These are phyloP conservation scores for Rhagonycha lutea DNA, from an alignment of 2,888 invertebrate species.

Conservation along the genomic window DNA sequence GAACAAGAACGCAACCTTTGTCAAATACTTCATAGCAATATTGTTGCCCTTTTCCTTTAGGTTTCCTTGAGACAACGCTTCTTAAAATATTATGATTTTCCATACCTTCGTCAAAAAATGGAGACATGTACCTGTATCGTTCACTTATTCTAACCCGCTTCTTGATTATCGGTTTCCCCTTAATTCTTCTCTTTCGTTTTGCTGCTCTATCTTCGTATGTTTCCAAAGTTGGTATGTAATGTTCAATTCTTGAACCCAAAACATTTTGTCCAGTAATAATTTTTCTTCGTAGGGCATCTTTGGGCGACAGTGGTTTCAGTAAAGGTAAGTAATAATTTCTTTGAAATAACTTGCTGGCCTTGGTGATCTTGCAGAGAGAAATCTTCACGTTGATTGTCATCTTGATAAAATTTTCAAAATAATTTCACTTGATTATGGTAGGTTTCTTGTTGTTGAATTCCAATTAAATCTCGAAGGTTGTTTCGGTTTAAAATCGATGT, in stretches of 20 bases:
- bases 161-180: constrained; percentile 50
- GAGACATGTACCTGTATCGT: constrained; percentile 46
- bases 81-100: constrained; percentile 44
- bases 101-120: constrained; percentile 50
- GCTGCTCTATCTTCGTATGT: constrained; percentile 48
- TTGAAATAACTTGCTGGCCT: constrained; percentile 76
- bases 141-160: constrained; percentile 46
- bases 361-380: constrained; percentile 77
- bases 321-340: constrained; percentile 83
- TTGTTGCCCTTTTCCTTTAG: constrained; percentile 58
- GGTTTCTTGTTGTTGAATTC: background rate
- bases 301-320: constrained; percentile 78
- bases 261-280: constrained; percentile 77
- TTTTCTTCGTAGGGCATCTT: constrained; percentile 78
- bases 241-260: constrained; percentile 60
- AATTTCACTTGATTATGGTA: background rate
- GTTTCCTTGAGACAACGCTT: constrained; percentile 60
- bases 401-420: constrained; percentile 1
- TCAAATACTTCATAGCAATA: constrained; percentile 77
- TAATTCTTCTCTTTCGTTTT: constrained; percentile 45
- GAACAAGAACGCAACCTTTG: constrained; percentile 70
- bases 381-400: constrained; percentile 53
- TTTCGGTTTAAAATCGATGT: constrained; percentile 1
- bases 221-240: constrained; percentile 77
- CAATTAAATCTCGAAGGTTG: background rate